Percentiles rank a stretch among this genome's conserved stretches.
Conservation (phyloP, 2,797 vertebrate species). For the Hoplostethus atlanticus region DNA sequence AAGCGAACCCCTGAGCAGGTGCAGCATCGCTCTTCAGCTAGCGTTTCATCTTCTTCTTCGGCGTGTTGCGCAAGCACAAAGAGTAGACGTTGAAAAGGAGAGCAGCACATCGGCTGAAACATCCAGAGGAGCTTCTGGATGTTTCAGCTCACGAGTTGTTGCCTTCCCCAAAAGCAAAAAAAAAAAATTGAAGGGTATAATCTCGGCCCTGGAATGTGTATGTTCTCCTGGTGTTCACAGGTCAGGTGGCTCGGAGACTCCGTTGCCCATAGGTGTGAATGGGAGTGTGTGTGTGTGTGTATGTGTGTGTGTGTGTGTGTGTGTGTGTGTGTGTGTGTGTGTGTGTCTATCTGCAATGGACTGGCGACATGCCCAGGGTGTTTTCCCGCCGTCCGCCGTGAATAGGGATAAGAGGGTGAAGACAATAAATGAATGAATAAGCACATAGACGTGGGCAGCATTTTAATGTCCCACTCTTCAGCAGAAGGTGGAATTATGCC, state of each 20-base stretch:
- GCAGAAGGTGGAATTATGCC: not conserved
- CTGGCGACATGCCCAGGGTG: no score
- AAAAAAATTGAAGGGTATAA: not conserved
- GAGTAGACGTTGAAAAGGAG: not conserved
- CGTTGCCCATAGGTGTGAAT: no score
- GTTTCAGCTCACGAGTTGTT: not conserved
- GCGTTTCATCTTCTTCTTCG: not conserved
- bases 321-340: no score
- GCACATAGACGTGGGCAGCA: not conserved
- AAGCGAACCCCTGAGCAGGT: not conserved
- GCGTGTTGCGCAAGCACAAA: not conserved
- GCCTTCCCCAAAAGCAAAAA: not conserved
- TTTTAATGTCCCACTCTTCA: not conserved
- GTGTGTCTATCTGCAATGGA: no score
- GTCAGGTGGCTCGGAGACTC: no score
- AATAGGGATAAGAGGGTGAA: no score
- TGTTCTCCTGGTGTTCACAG: no score
- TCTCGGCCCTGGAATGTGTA: no score
- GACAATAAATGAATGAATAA: no score
- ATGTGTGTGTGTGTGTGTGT: no score
- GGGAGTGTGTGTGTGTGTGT: no score
- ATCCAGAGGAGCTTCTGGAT: conserved; percentile 2
- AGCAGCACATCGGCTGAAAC: not conserved
- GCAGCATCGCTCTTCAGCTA: not conserved
- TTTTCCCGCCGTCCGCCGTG: no score